Evolutionary conservation across 2,113 vertebrate species (phyloP).

Genomic region (Limnothrissa miodon): DNA sequence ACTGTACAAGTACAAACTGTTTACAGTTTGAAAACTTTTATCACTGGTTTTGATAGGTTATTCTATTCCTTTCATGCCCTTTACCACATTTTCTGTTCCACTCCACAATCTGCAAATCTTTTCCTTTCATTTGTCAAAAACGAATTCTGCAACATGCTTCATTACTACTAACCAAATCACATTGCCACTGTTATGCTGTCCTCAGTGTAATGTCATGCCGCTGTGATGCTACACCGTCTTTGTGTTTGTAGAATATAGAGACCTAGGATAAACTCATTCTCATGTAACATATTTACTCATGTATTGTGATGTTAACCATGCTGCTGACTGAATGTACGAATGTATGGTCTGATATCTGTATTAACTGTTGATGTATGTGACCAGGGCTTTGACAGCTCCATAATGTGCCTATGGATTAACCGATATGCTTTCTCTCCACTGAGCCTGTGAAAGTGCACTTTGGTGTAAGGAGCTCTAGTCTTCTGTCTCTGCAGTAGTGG

Average conservation of each 20-base stretch:
- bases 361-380: slow-evolving; percentile 21
- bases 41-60: neutral
- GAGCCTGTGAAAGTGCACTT: slow-evolving; percentile 38
- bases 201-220: neutral
- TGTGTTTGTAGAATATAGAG: slow-evolving; percentile 25
- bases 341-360: neutral
- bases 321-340: slow-evolving; percentile 21
- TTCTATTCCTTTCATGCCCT: too few species aligned
- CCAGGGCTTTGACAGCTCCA: slow-evolving; percentile 47
- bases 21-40: neutral
- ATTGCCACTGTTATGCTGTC: slow-evolving; percentile 21
- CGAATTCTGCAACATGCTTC: slow-evolving; percentile 20
- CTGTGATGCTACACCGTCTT: neutral
- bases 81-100: too few species aligned
- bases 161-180: slow-evolving; percentile 27
- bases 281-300: slow-evolving; percentile 1
- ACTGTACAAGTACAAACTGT: neutral
- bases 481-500: slow-evolving; percentile 31
- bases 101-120: neutral
- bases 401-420: slow-evolving; percentile 52
- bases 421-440: slow-evolving; percentile 56
- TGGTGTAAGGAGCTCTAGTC: slow-evolving; percentile 26
- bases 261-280: neutral
- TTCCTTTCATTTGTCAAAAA: neutral
- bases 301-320: slow-evolving; percentile 19